A percentile compares a stretch with the other conserved stretches of the same genome.
phyloP scores from a whole-genome alignment of 37 sponge, comb jelly and placozoan species.

The Halichondria panicea region DNA sequence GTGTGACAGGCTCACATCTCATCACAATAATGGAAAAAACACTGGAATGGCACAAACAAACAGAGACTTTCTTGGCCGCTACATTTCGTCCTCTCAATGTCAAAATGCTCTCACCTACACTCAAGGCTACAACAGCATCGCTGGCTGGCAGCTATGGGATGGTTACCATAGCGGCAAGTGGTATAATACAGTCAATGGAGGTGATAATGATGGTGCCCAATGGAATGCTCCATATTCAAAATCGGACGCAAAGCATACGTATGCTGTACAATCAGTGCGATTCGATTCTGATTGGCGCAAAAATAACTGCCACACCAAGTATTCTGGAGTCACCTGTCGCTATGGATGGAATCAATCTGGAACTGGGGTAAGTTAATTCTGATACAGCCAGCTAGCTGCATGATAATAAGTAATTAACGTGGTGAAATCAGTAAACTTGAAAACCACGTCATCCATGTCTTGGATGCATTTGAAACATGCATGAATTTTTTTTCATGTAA shows the following conservation, averaged over 20 bases:
- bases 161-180: background rate
- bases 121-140: background rate
- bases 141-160: background rate
- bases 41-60: background rate
- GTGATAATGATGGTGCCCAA: background rate
- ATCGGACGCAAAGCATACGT: background rate
- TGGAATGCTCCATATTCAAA: background rate
- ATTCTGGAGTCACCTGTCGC: background rate
- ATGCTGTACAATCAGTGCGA: background rate
- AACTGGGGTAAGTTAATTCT: background rate
- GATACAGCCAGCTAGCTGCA: background rate
- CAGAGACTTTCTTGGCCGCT: no score
- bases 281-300: background rate
- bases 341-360: background rate
- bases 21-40: background rate
- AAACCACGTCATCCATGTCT: background rate
- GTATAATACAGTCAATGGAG: background rate
- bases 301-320: background rate
- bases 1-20: background rate
- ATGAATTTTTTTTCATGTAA: no score
- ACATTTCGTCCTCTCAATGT: no score
- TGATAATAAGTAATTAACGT: background rate
- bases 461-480: no score
- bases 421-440: background rate
- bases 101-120: background rate